Conservation (phyloP, 2,113 vertebrate genomes). For the Redunca redunca region DNA sequence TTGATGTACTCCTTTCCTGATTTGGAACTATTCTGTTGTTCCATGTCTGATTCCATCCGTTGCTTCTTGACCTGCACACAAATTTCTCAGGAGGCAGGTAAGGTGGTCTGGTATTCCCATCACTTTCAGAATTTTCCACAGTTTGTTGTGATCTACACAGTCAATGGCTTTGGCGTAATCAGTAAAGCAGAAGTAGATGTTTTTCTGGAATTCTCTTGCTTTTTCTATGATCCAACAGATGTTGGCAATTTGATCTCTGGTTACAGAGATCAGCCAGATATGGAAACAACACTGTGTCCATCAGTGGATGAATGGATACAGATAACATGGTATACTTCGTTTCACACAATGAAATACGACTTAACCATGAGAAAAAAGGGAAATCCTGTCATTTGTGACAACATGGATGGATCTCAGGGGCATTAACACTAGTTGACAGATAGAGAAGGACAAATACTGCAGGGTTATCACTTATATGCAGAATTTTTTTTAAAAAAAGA, state of each 20-base stretch:
- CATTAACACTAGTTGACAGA: not conserved
- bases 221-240: not conserved
- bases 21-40: not conserved
- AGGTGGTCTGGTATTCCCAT: not conserved
- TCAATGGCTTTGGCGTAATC: not conserved
- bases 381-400: not conserved
- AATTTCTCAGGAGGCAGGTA: not conserved
- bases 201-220: not conserved
- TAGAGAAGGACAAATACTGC: not conserved
- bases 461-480: not conserved
- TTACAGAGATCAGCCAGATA: not conserved
- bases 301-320: not conserved
- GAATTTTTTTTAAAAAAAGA: not conserved
- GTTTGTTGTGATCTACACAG: not conserved
- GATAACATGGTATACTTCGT: not conserved
- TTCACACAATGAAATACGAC: not conserved
- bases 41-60: accelerated
- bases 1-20: not conserved
- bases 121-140: not conserved
- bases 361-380: not conserved
- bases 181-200: not conserved
- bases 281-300: not conserved
- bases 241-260: not conserved
- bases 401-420: not conserved
- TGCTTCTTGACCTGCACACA: not conserved